A percentile compares a stretch with the other conserved stretches of the same genome.
phyloP scores from a whole-genome alignment of 2,797 vertebrate species.

The Manis pentadactyla region DNA sequence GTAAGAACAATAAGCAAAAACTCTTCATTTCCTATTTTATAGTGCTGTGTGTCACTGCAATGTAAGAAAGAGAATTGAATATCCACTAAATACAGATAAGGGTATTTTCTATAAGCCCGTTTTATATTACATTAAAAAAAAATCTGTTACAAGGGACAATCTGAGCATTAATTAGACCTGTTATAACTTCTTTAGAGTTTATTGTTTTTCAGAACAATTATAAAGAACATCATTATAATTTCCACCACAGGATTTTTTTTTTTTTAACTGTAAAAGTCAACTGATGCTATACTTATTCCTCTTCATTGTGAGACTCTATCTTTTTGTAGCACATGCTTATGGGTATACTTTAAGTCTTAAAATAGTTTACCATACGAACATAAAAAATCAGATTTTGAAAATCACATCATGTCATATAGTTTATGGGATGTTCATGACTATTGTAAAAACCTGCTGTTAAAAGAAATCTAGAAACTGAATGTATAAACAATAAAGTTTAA shows the following conservation, averaged over 20 bases:
- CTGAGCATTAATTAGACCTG: constrained; percentile 83
- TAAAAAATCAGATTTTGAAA: constrained; percentile 39
- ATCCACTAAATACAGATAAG: constrained; percentile 81
- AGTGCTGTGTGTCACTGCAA: not conserved
- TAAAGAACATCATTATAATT: constrained; percentile 81
- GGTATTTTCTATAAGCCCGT: constrained; percentile 77
- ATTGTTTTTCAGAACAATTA: constrained; percentile 78
- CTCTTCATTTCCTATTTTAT: constrained; percentile 39
- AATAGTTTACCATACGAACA: constrained; percentile 48
- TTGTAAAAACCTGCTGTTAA: not conserved
- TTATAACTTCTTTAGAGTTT: constrained; percentile 80
- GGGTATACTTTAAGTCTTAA: constrained; percentile 66
- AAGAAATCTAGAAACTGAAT: not conserved
- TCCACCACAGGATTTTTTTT: constrained; percentile 54
- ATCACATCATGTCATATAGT: constrained; percentile 12
- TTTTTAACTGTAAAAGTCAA: constrained; percentile 80
- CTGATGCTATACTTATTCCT: constrained; percentile 74
- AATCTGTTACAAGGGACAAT: constrained; percentile 80
- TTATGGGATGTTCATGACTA: not conserved
- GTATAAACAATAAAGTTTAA: not conserved
- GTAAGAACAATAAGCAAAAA: not conserved
- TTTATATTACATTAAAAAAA: constrained; percentile 83
- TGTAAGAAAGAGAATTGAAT: constrained; percentile 54
- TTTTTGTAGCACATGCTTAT: constrained; percentile 52
- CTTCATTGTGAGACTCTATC: constrained; percentile 53